A percentile compares a stretch with the other conserved stretches of the same genome.
Conservation (phyloP, 2,888 invertebrate genomes). For the Elmis aenea region DNA sequence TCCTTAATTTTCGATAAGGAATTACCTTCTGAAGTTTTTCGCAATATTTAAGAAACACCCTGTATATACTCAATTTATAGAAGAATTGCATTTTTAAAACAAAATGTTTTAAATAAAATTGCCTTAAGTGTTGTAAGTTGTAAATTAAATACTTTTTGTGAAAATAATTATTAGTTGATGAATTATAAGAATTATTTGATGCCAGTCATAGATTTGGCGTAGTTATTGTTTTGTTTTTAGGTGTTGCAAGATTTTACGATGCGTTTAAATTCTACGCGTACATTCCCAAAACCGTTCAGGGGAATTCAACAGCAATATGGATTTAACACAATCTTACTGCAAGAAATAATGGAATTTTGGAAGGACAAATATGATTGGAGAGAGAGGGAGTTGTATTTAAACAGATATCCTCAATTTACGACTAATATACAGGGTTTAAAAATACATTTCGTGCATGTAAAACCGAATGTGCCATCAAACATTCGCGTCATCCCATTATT, state of each 20-base stretch:
- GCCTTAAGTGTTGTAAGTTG: too few species aligned
- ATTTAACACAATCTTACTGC: slow-evolving; percentile 61
- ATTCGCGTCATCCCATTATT: slow-evolving; percentile 53
- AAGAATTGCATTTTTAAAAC: too few species aligned
- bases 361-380: slow-evolving; percentile 61
- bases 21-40: too few species aligned
- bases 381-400: slow-evolving; percentile 55
- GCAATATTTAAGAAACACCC: too few species aligned
- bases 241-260: slow-evolving; percentile 48
- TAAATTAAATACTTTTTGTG: too few species aligned
- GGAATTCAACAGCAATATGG: slow-evolving; percentile 72
- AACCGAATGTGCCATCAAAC: slow-evolving; percentile 41
- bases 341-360: slow-evolving; percentile 72
- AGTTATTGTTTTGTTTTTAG: slow-evolving; percentile 20
- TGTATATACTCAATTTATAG: too few species aligned
- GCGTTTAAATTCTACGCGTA: slow-evolving; percentile 50
- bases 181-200: too few species aligned
- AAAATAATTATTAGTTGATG: too few species aligned
- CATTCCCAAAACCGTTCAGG: slow-evolving; percentile 54
- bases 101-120: too few species aligned
- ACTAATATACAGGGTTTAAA: slow-evolving; percentile 66
- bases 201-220: too few species aligned
- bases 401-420: slow-evolving; percentile 61
- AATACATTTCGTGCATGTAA: slow-evolving; percentile 63
- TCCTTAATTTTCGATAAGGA: too few species aligned